A percentile compares a stretch with the other conserved stretches of the same genome.
phyloP scores from a whole-genome alignment of 2,797 vertebrate genomes.

The Molothrus ater region DNA sequence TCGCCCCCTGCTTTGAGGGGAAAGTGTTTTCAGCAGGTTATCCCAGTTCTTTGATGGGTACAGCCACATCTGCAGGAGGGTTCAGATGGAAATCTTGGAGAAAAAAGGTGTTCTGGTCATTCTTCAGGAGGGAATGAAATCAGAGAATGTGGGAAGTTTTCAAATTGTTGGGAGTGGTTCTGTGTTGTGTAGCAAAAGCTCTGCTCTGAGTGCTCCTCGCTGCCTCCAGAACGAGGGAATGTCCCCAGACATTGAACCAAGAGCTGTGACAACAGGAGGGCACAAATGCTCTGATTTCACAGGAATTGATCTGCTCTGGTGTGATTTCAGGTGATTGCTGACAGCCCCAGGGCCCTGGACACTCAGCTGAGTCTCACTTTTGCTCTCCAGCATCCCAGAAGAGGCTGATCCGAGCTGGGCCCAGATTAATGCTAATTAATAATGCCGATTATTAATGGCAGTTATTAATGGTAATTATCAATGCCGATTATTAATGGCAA shows the following conservation, averaged over 20 bases:
- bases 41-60: background rate
- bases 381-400: background rate
- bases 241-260: background rate
- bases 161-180: too few species aligned
- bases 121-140: background rate
- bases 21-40: background rate
- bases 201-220: too few species aligned
- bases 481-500: too few species aligned
- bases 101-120: background rate
- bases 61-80: background rate
- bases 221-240: background rate
- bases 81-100: background rate
- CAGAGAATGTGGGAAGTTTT: background rate
- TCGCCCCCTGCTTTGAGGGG: background rate
- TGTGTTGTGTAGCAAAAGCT: background rate
- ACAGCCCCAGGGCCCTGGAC: background rate
- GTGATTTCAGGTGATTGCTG: background rate
- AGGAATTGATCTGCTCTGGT: background rate
- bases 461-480: background rate
- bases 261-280: background rate
- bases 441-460: too few species aligned
- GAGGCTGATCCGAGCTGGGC: background rate
- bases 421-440: background rate
- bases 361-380: background rate
- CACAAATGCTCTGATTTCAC: background rate